Percentiles rank a stretch among this genome's conserved stretches.
Evolutionary conservation across 2,888 invertebrate genomes (phyloP).

Genomic region (Arctia plantaginis): DNA sequence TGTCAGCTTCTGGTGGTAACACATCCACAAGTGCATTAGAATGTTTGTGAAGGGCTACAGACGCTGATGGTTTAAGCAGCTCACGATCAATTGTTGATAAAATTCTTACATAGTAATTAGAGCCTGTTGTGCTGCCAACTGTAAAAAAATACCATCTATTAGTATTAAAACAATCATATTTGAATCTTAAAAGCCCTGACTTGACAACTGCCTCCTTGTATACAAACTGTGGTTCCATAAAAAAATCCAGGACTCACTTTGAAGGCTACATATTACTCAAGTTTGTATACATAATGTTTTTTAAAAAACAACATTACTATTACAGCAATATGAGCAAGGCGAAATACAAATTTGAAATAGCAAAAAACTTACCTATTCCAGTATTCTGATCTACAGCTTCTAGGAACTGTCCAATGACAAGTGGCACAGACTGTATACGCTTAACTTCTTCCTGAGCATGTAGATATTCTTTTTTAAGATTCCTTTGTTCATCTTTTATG

Average conservation of each 20-base stretch:
- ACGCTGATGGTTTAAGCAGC: constrained; percentile 98
- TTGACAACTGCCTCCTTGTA: background rate
- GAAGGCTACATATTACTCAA: background rate
- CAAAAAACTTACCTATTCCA: constrained; percentile 89
- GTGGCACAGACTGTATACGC: constrained; percentile 98
- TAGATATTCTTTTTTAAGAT: constrained; percentile 98
- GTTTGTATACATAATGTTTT: background rate
- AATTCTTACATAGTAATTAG: constrained; percentile 99
- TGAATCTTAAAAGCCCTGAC: background rate
- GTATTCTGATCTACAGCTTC: constrained; percentile 99
- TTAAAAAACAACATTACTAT: background rate
- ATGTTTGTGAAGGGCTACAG: constrained; percentile 99
- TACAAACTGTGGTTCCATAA: background rate
- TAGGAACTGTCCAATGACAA: constrained; percentile 99
- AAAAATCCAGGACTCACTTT: background rate
- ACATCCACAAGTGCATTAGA: constrained; percentile 99
- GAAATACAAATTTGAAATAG: background rate
- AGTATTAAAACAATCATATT: background rate
- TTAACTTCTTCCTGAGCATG: constrained; percentile 99
- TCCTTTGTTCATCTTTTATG: constrained; percentile 99
- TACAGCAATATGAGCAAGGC: background rate
- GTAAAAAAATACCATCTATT: constrained; percentile 35
- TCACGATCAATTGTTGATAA: constrained; percentile 99
- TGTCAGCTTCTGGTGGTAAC: constrained; percentile 99
- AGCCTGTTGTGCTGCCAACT: constrained; percentile 99